Percentiles rank a stretch among this genome's conserved stretches.
Evolutionary conservation across 2,888 invertebrate genomes (phyloP).

Genomic region (Drosophila multiciliata): DNA sequence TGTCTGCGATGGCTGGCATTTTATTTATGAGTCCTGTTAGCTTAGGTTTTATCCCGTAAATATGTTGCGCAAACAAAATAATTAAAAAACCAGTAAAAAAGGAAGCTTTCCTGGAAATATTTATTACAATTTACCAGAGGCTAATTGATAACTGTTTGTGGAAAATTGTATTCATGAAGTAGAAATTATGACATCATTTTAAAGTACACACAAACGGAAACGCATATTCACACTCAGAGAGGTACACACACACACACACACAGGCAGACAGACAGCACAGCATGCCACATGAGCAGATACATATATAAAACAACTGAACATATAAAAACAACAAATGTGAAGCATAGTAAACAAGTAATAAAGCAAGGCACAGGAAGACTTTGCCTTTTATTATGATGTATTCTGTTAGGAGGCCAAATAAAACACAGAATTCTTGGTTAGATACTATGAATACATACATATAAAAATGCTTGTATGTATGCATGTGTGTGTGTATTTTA

Average conservation of each 20-base stretch:
- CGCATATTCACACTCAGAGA: constrained; percentile 17
- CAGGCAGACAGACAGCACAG: constrained; percentile 20
- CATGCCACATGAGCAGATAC: constrained; percentile 48
- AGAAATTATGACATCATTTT: constrained; percentile 31
- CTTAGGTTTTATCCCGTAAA: constrained; percentile 12
- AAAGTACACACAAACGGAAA: constrained; percentile 29
- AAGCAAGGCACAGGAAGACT: constrained; percentile 34
- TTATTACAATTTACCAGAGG: constrained; percentile 38
- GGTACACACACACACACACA: constrained; percentile 25
- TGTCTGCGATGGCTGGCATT: constrained; percentile 53
- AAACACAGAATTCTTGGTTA: constrained; percentile 32
- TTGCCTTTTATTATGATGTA: constrained; percentile 29
- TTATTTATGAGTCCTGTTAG: constrained; percentile 68
- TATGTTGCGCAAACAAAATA: constrained; percentile 27
- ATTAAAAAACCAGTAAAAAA: constrained; percentile 17
- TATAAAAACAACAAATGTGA: constrained; percentile 7
- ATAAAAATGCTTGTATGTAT: neutral
- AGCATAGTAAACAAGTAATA: constrained; percentile 56
- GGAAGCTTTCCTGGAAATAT: constrained; percentile 31
- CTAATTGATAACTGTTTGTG: constrained; percentile 53
- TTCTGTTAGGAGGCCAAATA: constrained; percentile 36
- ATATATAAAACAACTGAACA: constrained; percentile 8
- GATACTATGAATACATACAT: constrained; percentile 3
- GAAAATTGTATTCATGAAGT: constrained; percentile 14
- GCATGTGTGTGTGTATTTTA: constrained; percentile 9